These are phyloP conservation scores for Cyanistes caeruleus DNA, from an alignment of 2,113 vertebrate genomes.

Conservation along the genomic window DNA sequence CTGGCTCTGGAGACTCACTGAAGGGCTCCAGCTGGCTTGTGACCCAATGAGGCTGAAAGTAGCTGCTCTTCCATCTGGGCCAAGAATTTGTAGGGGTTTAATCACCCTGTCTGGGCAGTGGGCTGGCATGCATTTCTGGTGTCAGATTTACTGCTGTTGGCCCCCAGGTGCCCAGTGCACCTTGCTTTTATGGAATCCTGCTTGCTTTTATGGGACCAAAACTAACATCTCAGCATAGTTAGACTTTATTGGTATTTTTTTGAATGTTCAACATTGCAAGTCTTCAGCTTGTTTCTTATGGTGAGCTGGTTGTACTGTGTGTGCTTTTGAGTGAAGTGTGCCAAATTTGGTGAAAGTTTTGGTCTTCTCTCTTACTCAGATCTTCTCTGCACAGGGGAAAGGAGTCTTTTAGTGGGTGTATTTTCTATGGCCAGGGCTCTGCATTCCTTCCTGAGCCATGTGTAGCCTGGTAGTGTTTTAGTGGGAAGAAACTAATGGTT, in stretches of 20 bases:
- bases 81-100: not conserved
- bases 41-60: not conserved
- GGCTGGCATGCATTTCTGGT: not conserved
- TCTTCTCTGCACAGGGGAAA: not conserved
- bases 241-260: not conserved
- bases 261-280: not conserved
- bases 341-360: not conserved
- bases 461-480: not conserved
- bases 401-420: not conserved
- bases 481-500: not conserved
- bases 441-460: fast-evolving
- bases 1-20: not conserved
- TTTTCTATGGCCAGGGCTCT: not conserved
- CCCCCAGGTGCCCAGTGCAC: fast-evolving
- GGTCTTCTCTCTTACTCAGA: not conserved
- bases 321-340: not conserved
- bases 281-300: not conserved
- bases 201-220: not conserved
- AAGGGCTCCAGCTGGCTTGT: not conserved
- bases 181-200: not conserved
- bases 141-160: not conserved
- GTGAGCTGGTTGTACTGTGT: not conserved
- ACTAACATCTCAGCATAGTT: not conserved
- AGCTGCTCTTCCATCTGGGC: not conserved
- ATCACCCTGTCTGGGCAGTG: not conserved